Evolutionary conservation across 2,888 invertebrate genomes (phyloP).

Genomic region (Lampropteryx suffumata): DNA sequence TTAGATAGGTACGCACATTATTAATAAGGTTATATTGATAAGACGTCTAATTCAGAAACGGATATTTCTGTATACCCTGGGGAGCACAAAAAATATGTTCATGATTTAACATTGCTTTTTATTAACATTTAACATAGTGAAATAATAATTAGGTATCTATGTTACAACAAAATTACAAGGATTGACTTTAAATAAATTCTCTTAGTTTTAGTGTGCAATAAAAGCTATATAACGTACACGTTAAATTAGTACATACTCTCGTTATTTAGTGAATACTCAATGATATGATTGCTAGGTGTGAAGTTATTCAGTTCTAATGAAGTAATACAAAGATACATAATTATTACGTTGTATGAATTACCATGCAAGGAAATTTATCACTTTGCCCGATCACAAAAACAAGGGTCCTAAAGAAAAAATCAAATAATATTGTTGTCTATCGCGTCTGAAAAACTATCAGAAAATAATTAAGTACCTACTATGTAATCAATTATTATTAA

Average conservation of each 20-base stretch:
- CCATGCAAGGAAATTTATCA: conserved; percentile 23
- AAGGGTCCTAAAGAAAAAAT: conserved; percentile 8
- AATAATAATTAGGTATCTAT: conserved; percentile 43
- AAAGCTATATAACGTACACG: too few relatives aligned
- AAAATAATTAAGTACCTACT: conserved; percentile 20
- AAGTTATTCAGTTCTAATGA: conserved; percentile 14
- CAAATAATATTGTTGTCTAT: conserved; percentile 14
- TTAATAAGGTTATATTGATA: too few relatives aligned
- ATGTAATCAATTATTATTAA: conserved; percentile 7
- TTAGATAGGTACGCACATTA: too few relatives aligned
- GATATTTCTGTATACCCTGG: too few relatives aligned
- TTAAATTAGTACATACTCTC: conserved; percentile 16
- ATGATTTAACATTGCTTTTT: conserved; percentile 44
- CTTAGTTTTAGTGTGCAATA: conserved; percentile 34
- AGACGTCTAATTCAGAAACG: too few relatives aligned
- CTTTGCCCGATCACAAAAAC: conserved; percentile 8
- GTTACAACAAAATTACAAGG: conserved; percentile 42
- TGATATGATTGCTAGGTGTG: conserved; percentile 19
- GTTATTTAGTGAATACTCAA: conserved; percentile 14
- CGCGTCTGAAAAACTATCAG: conserved; percentile 6
- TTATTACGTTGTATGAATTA: conserved; percentile 17
- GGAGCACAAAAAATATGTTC: conserved; percentile 25
- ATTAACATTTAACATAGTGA: conserved; percentile 41
- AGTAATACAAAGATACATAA: conserved; percentile 17
- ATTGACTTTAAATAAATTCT: conserved; percentile 39